Conservation (phyloP, 2,888 invertebrate species). For the Trachelus troglodyta region DNA sequence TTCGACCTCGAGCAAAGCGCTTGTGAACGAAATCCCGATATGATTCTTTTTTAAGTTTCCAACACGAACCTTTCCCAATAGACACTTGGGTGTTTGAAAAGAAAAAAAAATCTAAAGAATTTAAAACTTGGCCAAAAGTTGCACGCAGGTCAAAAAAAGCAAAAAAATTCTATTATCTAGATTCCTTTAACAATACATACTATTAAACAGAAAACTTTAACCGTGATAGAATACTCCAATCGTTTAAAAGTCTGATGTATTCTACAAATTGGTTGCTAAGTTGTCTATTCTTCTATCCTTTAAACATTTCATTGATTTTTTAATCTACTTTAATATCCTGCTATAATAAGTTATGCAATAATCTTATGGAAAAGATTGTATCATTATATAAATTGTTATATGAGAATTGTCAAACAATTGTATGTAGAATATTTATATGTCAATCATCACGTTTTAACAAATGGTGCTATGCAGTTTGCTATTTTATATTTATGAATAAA, state of each 20-base stretch:
- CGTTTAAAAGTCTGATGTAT: neutral
- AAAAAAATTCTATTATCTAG: neutral
- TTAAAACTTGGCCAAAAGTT: neutral
- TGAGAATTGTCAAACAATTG: neutral
- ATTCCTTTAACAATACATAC: neutral
- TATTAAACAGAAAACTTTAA: neutral
- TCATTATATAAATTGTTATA: neutral
- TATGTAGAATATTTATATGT: neutral
- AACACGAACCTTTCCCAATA: neutral
- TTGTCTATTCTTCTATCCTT: neutral
- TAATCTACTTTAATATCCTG: neutral
- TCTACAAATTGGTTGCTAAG: neutral
- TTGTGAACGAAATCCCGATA: neutral
- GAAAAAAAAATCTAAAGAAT: neutral
- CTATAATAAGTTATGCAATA: neutral
- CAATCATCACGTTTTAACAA: neutral
- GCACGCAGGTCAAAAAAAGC: neutral
- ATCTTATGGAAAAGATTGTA: neutral
- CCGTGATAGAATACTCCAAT: neutral
- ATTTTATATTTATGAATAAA: neutral
- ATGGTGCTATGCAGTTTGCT: neutral
- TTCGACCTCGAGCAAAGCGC: neutral
- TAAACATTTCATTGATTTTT: neutral
- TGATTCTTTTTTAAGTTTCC: neutral
- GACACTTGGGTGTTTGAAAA: neutral